These are phyloP conservation scores for Rhineura floridana DNA, from an alignment of 2,113 vertebrate species.

Conservation along the genomic window DNA sequence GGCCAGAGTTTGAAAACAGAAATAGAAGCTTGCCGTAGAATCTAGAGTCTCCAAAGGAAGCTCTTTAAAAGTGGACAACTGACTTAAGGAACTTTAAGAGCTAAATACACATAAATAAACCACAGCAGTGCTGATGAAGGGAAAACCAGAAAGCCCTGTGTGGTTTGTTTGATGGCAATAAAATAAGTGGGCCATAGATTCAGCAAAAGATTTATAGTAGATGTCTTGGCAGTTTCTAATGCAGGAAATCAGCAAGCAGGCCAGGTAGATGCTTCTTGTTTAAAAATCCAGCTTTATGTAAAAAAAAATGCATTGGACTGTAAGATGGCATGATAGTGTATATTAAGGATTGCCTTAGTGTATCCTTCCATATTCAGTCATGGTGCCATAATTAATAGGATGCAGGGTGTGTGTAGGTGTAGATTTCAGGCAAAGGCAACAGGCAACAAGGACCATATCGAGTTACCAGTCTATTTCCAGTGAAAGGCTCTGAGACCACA, in stretches of 20 bases:
- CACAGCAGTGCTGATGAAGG: constrained; percentile 27
- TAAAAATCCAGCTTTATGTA: constrained; percentile 2
- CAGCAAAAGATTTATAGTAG: constrained; percentile 30
- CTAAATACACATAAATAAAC: constrained; percentile 24
- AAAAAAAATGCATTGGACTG: not conserved
- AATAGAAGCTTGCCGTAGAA: constrained; percentile 1
- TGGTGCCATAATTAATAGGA: not conserved
- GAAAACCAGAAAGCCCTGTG: constrained; percentile 19
- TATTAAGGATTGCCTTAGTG: not conserved
- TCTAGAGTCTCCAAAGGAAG: not conserved
- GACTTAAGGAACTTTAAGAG: constrained; percentile 6
- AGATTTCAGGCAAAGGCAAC: not conserved
- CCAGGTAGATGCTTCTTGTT: not conserved
- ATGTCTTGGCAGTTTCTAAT: constrained; percentile 10
- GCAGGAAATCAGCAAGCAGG: constrained; percentile 10
- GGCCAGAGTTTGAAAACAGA: constrained; percentile 9
- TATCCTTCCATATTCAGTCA: not conserved
- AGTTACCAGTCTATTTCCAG: not conserved
- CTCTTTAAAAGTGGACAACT: constrained; percentile 32
- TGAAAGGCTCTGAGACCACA: not conserved
- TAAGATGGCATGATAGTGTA: not conserved
- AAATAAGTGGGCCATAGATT: constrained; percentile 30
- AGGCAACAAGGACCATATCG: not conserved
- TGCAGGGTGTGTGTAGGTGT: not conserved
- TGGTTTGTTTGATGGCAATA: constrained; percentile 25